phyloP scores from a whole-genome alignment of 1,140 invertebrate species.

The Bathynomus jamesi region DNA sequence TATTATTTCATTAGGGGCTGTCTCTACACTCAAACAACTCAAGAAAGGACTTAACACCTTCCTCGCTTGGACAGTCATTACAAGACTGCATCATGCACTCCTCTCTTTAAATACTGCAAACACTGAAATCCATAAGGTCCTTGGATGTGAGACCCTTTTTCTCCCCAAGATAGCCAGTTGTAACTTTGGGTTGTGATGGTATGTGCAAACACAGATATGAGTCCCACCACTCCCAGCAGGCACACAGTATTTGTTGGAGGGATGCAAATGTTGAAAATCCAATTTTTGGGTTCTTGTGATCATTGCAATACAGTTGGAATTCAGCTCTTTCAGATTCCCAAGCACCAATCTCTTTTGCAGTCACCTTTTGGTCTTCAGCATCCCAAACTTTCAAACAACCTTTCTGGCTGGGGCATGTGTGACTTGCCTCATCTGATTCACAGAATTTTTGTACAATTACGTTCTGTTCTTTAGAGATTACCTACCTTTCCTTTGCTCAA shows the following conservation, averaged over 20 bases:
- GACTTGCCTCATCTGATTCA: not conserved
- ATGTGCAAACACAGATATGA: no score
- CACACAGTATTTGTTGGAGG: not conserved
- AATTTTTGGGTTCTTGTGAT: not conserved
- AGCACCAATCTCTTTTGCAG: not conserved
- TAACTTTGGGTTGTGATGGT: not conserved
- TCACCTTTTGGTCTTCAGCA: not conserved
- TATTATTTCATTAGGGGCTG: not conserved
- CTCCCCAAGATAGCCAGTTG: not conserved
- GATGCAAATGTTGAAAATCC: slow-evolving; percentile 3
- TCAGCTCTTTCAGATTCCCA: not conserved
- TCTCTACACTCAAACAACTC: not conserved
- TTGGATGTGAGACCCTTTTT: not conserved
- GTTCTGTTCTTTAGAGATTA: not conserved
- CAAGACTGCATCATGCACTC: not conserved
- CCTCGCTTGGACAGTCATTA: not conserved
- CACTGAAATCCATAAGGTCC: no score
- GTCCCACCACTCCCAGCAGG: not conserved
- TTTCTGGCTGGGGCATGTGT: not conserved
- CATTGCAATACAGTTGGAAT: not conserved
- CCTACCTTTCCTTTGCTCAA: not conserved
- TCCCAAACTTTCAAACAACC: not conserved
- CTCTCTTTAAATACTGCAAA: not conserved
- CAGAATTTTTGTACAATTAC: not conserved
- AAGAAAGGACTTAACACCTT: not conserved